phyloP scores from a whole-genome alignment of 2,888 invertebrate species.

The Coenonympha glycerion region DNA sequence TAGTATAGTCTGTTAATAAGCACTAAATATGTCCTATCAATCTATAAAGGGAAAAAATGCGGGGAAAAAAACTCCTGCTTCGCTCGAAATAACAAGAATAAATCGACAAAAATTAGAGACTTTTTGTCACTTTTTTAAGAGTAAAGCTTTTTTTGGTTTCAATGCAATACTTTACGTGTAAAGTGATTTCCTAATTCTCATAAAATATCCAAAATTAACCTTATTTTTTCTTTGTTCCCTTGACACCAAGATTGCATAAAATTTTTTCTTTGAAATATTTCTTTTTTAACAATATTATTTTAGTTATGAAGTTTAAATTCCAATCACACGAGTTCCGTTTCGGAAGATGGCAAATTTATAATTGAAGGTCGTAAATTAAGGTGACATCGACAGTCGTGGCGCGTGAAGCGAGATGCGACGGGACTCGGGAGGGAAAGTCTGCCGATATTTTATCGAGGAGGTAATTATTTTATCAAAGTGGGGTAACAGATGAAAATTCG shows the following conservation, averaged over 20 bases:
- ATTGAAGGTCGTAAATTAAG: constrained; percentile 76
- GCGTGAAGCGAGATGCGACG: constrained; percentile 38
- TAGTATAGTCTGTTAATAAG: constrained; percentile 29
- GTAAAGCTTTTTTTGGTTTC: no score
- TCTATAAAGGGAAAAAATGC: background rate
- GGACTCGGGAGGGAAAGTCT: constrained; percentile 44
- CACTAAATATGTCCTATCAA: background rate
- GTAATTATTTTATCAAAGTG: constrained; percentile 67
- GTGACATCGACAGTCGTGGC: constrained; percentile 77
- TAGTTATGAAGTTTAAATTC: constrained; percentile 6
- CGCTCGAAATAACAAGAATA: no score
- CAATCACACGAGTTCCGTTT: constrained; percentile 6
- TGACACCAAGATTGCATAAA: background rate
- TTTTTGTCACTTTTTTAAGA: no score
- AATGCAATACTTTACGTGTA: no score
- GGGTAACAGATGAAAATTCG: constrained; percentile 51
- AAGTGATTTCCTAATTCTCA: no score
- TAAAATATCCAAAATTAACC: background rate
- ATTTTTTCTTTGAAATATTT: background rate
- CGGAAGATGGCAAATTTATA: constrained; percentile 67
- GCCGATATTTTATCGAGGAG: constrained; percentile 71
- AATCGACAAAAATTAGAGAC: no score
- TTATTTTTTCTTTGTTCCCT: background rate
- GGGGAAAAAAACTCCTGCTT: no score
- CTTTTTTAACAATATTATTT: no score